Evolutionary conservation across 2,888 invertebrate species (phyloP).

Genomic region (Brachyptera putata): DNA sequence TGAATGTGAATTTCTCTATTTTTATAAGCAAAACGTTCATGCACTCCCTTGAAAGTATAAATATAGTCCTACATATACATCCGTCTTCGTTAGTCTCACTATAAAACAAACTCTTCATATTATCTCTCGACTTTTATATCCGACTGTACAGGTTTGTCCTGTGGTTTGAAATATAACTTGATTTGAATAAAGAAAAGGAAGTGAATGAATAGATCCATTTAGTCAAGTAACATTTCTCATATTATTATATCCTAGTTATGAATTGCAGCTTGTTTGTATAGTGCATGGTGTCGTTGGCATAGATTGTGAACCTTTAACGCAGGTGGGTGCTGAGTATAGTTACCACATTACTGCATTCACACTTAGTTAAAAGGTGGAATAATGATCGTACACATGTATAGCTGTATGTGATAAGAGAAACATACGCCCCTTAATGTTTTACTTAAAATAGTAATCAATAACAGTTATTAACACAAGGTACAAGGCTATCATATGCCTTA

Average conservation of each 20-base stretch:
- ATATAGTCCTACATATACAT: too few relatives aligned
- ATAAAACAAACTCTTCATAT: too few relatives aligned
- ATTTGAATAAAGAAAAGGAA: constrained; percentile 8
- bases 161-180: constrained; percentile 13
- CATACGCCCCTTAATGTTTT: background rate
- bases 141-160: too few relatives aligned
- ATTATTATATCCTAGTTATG: constrained; percentile 4
- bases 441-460: constrained; percentile 1
- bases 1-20: too few relatives aligned
- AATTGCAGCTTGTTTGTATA: constrained; percentile 2
- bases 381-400: background rate
- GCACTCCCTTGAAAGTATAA: too few relatives aligned
- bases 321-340: too few relatives aligned
- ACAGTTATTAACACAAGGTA: constrained; percentile 1
- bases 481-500: background rate
- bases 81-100: too few relatives aligned
- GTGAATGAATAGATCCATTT: constrained; percentile 11
- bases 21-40: too few relatives aligned
- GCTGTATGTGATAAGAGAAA: background rate
- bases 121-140: too few relatives aligned
- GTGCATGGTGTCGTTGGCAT: background rate
- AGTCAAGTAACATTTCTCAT: background rate
- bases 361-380: background rate
- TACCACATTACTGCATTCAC: background rate
- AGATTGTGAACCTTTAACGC: background rate